Base-by-base conservation (phyloP, 2,113 vertebrate species). In the Notothenia coriiceps region DNA sequence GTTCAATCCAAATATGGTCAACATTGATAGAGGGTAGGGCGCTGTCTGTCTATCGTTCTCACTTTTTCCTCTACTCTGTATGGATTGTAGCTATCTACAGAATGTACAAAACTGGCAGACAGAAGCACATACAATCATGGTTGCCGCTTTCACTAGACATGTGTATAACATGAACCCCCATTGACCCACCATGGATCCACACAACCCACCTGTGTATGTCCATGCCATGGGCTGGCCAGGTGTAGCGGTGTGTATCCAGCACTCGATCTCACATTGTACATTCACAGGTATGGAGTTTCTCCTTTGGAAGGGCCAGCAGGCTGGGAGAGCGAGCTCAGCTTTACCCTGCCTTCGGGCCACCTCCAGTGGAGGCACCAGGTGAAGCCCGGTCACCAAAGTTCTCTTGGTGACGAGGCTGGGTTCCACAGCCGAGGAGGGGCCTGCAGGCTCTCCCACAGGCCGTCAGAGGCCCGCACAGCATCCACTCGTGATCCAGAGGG, bases 311-410 rank as follows among this genome's bases (percentile, higher is more conserved):
- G 86, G 77, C 92, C 81, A 98, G 95, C 87, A 99, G 93, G n/a
- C 72, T 93, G 91, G 67, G 96, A 96, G 77, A 99, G 90, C n/a
- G 46, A 99, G 94, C 91, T 98, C 97, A 33, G 95, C 96, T 65
- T 94, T 94, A 69, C 98, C 98, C 35, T 97, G 97, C 88, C 99
- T 99, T 81, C n/a, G n/a, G n/a, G 98, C 98, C 0, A 97, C 97
- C 98, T n/a, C n/a, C 98, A 99, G 91, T 99, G 98, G 76, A 99
- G 95, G 88, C 97, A 98, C n/a, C n/a, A n/a, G 3, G 96, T 97
- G 86, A 98, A 98, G 55, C 98, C 98, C 0, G 97, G n/a, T 99
- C 85, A 99, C 96, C 72, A 99, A 99, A 91, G 99, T 98, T 55
- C 94, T 93, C 89, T 97, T 98, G 86, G 91, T 77, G 29, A 98